Evolutionary conservation across 2,113 vertebrate genomes (phyloP), one percentile per base, ranked within the genome.

Genomic region (Grammomys surdaster): DNA sequence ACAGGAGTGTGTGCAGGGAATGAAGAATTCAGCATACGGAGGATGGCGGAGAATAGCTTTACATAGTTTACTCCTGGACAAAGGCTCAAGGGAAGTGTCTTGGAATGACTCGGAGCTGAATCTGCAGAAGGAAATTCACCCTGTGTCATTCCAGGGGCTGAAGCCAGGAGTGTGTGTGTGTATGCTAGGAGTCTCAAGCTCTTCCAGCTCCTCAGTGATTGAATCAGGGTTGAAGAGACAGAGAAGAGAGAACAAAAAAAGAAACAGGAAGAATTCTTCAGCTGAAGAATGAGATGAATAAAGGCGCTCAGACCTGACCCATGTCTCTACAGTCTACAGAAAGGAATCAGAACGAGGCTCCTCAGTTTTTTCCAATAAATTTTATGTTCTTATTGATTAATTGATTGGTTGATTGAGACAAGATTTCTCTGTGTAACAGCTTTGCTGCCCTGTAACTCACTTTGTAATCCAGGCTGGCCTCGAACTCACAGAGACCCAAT

Each of bases 161-260:
- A 7, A 85, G 43, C 69, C 77, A 93, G n/a, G 33, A 89, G 72
- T 78, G 80, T 48, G 13, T 88, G 70, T 92, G 22, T 63, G 75
- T 31, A 1, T 72, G 80, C 54, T 65, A 46, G 48, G 14, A 65
- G 91, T 91, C 72, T 67, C 56, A 10, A 60, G 65, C 36, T 48
- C 36, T 56, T 54, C 28, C 67, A 89, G 3, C 84, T 46, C 17
- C 48, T n/a, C 10, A 16, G 84, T 43, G n/a, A 93, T 40, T 84
- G 84, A 76, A 75, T 93, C 36, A 31, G 4, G n/a, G 58, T n/a
- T 46, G n/a, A 63, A 54, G 43, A 88, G 77, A 28, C 40, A 87
- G 88, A 72, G 28, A 51, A 90, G 91, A 51, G 48, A 63, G 84
- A 72, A 80, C 77, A 87, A 78, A 89, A 89, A 58, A 13, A 16